Base-by-base conservation (phyloP, 1,140 invertebrate genomes). In the Drosophila insularis region DNA sequence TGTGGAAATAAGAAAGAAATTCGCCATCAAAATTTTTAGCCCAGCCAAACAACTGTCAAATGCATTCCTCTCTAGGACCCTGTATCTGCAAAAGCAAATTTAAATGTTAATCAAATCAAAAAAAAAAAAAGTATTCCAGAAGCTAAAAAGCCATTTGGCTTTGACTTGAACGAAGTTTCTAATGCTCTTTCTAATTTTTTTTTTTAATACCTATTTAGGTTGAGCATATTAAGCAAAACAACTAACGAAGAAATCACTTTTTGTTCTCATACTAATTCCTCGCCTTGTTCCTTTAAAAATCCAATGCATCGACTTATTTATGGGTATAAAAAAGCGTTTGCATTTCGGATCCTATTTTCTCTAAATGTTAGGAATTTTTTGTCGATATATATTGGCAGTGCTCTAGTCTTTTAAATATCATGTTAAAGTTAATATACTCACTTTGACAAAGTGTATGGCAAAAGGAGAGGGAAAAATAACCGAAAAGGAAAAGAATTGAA, bases 51-150 rank as follows among this genome's bases (percentile, higher is more conserved):
- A 87, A 87, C 81, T 86, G 82, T 86, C 82, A 86, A 74, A 66
- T 81, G 82, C 82, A 86, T 81, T 68, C 58, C 59, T 37, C 61
- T 55, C 67, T 54, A 60, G 43, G 60, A 62, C 53, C 40, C 74
- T 58, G 61, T 69, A 68, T 71, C 17, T 50, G 43, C 43, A 66
- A 71, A 86, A 81, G 56, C 82, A 79, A 87, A 86, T 86, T 86
- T 86, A 86, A 86, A 86, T 86, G 82, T 86, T 86, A 86, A 86
- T 86, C 79, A 86, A 86, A 81, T 82, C 70, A 65, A 65, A 77
- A 78, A 65, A 71, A 39, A 39, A 53, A 65, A 40, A 27, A 27
- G 27, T 70, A 62, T 17, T 17, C 2, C 14, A 17, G 43, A 46
- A 46, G 10, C 43, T 17, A 50, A 50, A 50, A 50, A 11, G 43